Percentiles rank a stretch among this genome's conserved stretches.
phyloP scores from a whole-genome alignment of 2,113 vertebrate genomes.

The Danio rerio region DNA sequence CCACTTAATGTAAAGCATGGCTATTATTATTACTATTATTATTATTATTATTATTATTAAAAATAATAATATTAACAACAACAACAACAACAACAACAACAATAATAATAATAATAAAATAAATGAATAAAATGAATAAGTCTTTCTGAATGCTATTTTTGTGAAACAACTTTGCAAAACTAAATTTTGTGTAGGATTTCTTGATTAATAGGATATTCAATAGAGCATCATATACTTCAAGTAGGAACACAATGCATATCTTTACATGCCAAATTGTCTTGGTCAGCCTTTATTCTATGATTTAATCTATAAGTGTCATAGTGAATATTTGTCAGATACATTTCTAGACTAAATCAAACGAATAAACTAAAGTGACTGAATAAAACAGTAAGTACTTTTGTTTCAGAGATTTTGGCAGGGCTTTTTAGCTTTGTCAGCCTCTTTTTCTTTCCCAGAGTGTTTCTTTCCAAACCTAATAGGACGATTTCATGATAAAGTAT shows the following conservation, averaged over 20 bases:
- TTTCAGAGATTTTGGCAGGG: background rate
- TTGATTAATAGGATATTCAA: background rate
- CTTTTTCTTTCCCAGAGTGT: background rate
- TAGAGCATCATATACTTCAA: background rate
- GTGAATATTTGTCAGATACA: background rate
- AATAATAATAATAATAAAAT: no score
- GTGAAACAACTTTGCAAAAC: background rate
- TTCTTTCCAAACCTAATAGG: slow-evolving; percentile 14
- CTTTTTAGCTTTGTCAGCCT: background rate
- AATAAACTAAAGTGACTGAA: background rate
- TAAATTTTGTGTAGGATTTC: background rate
- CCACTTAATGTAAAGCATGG: no score
- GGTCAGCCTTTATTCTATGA: no score
- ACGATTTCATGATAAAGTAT: slow-evolving; percentile 9
- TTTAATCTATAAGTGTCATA: no score
- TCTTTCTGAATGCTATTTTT: background rate
- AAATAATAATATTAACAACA: no score
- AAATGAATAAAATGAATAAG: no score
- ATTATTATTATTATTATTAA: no score
- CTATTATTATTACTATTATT: no score
- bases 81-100: no score
- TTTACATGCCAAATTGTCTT: background rate
- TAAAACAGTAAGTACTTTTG: background rate
- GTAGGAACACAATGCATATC: background rate
- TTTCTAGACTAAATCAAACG: no score